Percentiles rank a stretch among this genome's conserved stretches.
phyloP scores from a whole-genome alignment of 23 tunicate genomes.

The Ascidia mentula region DNA sequence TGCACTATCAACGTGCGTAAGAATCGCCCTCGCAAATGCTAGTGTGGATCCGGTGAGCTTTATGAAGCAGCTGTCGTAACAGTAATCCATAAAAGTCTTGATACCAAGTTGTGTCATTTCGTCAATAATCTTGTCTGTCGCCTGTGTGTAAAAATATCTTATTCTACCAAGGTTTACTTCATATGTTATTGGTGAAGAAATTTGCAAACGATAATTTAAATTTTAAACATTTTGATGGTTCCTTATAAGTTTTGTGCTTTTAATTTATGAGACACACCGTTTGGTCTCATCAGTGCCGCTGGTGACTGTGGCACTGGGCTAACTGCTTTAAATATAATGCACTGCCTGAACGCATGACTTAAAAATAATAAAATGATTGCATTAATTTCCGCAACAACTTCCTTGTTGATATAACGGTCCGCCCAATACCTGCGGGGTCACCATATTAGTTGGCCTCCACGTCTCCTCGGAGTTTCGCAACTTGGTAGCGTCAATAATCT shows the following conservation, averaged over 20 bases:
- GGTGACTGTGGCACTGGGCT: no score
- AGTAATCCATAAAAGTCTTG: slow-evolving; percentile 58
- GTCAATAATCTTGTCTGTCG: slow-evolving; percentile 56
- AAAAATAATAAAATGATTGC: neutral
- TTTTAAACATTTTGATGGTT: no score
- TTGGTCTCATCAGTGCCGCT: no score
- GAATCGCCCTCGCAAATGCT: slow-evolving; percentile 80
- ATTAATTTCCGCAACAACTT: neutral
- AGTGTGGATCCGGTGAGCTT: slow-evolving; percentile 72
- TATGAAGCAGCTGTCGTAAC: slow-evolving; percentile 77
- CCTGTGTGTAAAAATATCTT: slow-evolving; percentile 24
- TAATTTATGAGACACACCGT: no score
- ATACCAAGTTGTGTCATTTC: slow-evolving; percentile 82
- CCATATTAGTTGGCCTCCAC: slow-evolving; percentile 79
- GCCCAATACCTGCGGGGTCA: slow-evolving; percentile 60
- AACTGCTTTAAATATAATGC: no score
- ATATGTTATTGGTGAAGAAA: neutral
- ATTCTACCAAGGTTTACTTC: neutral
- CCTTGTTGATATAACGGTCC: neutral
- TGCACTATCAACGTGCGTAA: slow-evolving; percentile 82
- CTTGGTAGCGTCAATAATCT: slow-evolving; percentile 84
- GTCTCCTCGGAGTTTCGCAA: slow-evolving; percentile 81
- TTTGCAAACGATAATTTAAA: neutral
- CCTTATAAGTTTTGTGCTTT: no score
- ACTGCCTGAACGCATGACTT: neutral